Evolutionary conservation across 92 coral and sea anemone species (phyloP), one percentile per base, ranked within the genome.

Genomic region (Paragorgia papillata): DNA sequence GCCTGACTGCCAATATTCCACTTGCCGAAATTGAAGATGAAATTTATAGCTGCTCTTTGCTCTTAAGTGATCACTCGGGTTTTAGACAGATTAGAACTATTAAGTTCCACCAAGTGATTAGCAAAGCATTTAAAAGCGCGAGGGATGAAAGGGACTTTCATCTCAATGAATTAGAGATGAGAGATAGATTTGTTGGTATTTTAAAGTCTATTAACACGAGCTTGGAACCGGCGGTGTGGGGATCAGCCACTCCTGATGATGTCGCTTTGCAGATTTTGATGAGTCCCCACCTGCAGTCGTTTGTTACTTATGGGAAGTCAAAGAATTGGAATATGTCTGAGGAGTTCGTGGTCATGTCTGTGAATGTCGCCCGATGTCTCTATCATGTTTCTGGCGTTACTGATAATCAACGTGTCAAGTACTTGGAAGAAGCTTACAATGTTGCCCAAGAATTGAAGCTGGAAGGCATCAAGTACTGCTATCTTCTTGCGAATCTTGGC

Each of bases 91-190:
- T 90, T 0, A 96, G 90, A 73, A 92, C 81, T n/a, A 80, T 88
- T 2, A 79, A 75, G 15, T 78, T 90, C 67, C 97, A 92, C 83
- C 97, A 90, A 40, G 96, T 92, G 51, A 88, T 90, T 87, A 80
- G 86, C 21, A 60, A 88, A 19, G 97, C 92, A 25, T 90, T 92
- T 79, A 71, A 62, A 43, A 88, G 86, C 29, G 67, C 88, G 41
- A 91, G 92, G n/a, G 75, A 61, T 31, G 86, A 85, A 66, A 50
- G 68, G 24, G 78, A 41, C 48, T 5, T 19, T 17, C 19, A 37
- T n/a, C 25, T 39, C 8, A 10, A 43, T 7, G 46, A 21, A 1
- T 29, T 35, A n/a, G 56, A 35, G 9, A 66, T 18, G n/a, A 39
- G 32, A 43, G 40, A 20, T 53, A 48, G 20, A 20, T 66, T 35